phyloP scores from a whole-genome alignment of 2,113 vertebrate genomes.

The Sinocyclocheilus maitianheensis region DNA sequence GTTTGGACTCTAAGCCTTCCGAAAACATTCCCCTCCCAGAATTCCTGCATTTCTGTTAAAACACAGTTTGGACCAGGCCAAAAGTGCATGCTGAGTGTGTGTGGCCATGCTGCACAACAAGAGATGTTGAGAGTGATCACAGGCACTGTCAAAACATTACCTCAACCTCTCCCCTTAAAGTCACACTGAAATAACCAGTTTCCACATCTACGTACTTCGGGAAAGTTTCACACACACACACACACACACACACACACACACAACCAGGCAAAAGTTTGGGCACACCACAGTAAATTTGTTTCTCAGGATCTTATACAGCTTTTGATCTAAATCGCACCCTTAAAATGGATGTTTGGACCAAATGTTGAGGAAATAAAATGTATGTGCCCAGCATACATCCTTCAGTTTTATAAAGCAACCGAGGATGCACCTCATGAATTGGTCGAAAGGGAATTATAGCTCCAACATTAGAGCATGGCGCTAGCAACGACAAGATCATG shows the following conservation, averaged over 20 bases:
- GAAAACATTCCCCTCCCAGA: conserved; percentile 36
- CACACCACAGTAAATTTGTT: background rate
- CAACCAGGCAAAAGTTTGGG: background rate
- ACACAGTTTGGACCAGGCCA: conserved; percentile 40
- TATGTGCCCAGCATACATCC: no score
- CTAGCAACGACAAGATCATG: no score
- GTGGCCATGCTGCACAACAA: conserved; percentile 16
- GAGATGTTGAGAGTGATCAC: conserved; percentile 16
- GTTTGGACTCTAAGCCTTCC: conserved; percentile 47
- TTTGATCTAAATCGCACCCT: no score
- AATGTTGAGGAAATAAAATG: no score
- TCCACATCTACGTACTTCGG: background rate
- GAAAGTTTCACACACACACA: background rate
- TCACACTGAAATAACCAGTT: conserved; percentile 7
- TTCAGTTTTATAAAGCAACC: no score
- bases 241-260: background rate
- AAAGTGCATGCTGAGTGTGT: conserved; percentile 49
- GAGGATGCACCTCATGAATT: no score
- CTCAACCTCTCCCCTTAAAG: background rate
- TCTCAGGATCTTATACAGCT: no score
- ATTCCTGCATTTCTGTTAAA: conserved; percentile 52
- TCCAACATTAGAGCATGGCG: no score
- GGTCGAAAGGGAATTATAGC: no score
- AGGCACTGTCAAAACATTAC: conserved; percentile 35
- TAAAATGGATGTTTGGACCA: no score